Evolutionary conservation across 2,797 vertebrate genomes (phyloP).

Genomic region (Rhabdophis nuchalis): DNA sequence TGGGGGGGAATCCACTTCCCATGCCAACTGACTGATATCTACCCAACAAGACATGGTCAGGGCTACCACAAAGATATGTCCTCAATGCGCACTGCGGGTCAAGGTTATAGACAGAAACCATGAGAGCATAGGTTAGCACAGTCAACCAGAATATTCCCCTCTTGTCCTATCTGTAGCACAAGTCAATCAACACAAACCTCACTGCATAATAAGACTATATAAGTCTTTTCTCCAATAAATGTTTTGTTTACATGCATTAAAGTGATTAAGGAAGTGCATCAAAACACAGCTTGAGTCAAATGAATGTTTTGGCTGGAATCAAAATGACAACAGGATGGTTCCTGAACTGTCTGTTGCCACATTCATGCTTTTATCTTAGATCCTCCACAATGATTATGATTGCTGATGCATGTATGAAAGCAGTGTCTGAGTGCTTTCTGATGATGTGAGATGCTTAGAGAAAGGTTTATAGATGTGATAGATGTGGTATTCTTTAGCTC

Average conservation of each 20-base stretch:
- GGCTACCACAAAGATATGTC: not conserved
- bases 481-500: not conserved
- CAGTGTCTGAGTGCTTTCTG: constrained; percentile 15
- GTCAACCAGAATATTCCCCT: not conserved
- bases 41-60: not conserved
- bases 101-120: too few relatives aligned
- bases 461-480: not conserved
- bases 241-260: constrained; percentile 4
- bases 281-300: constrained; percentile 19
- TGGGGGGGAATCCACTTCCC: not conserved
- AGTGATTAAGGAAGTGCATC: constrained; percentile 5
- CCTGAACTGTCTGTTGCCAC: not conserved
- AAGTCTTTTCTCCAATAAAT: not conserved
- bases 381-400: constrained; percentile 19
- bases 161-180: not conserved
- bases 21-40: not conserved
- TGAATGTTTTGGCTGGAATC: constrained; percentile 8
- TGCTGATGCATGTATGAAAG: constrained; percentile 6
- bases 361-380: not conserved
- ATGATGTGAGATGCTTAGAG: not conserved
- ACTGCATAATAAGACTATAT: not conserved
- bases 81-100: too few relatives aligned
- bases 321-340: constrained; percentile 5
- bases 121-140: not conserved
- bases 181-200: not conserved